Percentiles rank a stretch among this genome's conserved stretches.
phyloP scores from a whole-genome alignment of 2,888 invertebrate genomes.

The Lithosia quadra region DNA sequence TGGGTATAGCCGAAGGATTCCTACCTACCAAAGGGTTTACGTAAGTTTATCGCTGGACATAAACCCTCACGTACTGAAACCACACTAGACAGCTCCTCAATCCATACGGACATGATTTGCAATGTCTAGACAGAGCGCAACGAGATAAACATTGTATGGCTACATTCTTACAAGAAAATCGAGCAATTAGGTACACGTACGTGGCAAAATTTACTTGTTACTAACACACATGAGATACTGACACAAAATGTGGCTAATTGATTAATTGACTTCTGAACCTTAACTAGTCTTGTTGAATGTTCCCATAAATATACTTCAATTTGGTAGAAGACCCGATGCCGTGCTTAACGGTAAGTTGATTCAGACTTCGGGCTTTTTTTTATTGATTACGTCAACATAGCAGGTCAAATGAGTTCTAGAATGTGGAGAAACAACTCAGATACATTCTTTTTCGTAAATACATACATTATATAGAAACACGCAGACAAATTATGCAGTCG shows the following conservation, averaged over 20 bases:
- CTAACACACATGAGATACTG: not conserved
- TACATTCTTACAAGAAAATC: not conserved
- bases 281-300: no score
- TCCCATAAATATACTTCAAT: not conserved
- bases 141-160: not conserved
- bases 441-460: no score
- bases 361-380: no score
- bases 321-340: not conserved
- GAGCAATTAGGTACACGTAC: not conserved
- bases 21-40: no score
- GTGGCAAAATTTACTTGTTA: not conserved
- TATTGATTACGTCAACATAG: no score
- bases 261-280: not conserved
- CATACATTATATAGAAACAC: no score
- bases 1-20: no score
- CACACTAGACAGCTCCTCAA: no score
- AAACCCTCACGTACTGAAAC: not conserved
- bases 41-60: not conserved
- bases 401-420: not conserved
- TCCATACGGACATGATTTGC: no score
- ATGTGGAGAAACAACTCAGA: not conserved
- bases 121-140: not conserved
- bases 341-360: not conserved
- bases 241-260: not conserved
- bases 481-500: no score